Conservation (phyloP, 2,113 vertebrate species). For the Arvicanthis niloticus region DNA sequence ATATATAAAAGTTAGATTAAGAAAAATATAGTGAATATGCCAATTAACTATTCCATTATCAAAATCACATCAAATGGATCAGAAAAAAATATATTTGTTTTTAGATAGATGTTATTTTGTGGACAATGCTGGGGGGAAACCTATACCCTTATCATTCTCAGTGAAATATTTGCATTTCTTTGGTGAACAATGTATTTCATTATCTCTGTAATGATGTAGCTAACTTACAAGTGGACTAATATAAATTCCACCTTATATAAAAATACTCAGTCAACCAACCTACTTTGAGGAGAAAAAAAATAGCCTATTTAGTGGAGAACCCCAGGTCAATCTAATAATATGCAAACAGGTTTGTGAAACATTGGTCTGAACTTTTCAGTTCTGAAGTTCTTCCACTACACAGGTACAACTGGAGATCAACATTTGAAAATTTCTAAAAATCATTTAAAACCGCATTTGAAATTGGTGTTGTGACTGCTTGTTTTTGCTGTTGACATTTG, state of each 20-base stretch:
- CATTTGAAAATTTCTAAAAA: constrained; percentile 19
- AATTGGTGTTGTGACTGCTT: neutral
- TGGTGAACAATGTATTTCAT: neutral
- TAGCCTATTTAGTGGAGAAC: neutral
- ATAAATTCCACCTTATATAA: neutral
- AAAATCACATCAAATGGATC: constrained; percentile 59
- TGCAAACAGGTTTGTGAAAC: neutral
- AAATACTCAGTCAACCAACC: neutral
- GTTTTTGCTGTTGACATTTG: constrained; percentile 21
- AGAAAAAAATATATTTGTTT: neutral
- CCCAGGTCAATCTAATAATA: neutral
- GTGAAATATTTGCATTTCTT: constrained; percentile 41
- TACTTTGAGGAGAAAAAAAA: neutral
- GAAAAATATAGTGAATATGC: neutral
- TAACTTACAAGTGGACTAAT: constrained; percentile 32
- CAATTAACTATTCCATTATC: constrained; percentile 53
- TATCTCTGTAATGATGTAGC: neutral
- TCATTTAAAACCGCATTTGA: constrained; percentile 41
- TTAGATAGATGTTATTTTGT: constrained; percentile 32
- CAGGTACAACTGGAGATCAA: neutral
- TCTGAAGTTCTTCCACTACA: constrained; percentile 31
- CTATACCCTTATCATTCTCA: neutral
- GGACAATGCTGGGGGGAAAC: neutral
- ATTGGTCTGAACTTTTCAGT: constrained; percentile 16
- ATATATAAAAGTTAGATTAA: constrained; percentile 21